Conservation (phyloP, 2,888 invertebrate genomes). For the Erebia ligea region DNA sequence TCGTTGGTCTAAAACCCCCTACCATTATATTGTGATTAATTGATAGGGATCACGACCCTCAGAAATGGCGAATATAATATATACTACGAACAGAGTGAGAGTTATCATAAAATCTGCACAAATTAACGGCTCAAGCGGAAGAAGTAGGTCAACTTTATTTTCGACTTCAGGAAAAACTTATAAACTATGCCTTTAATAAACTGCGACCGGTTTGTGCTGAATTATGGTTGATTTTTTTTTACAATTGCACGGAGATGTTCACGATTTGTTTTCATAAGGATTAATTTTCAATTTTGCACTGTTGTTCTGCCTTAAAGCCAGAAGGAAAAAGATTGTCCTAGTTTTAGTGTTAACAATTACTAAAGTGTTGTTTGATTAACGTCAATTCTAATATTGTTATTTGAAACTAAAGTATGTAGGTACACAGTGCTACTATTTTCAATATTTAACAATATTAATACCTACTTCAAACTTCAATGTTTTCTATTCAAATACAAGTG, state of each 20-base stretch:
- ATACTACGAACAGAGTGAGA: too few species aligned
- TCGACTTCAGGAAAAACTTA: background rate
- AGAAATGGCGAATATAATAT: too few species aligned
- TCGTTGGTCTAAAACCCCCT: too few species aligned
- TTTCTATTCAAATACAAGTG: too few species aligned
- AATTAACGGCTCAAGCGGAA: background rate
- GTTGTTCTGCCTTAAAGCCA: conserved; percentile 8
- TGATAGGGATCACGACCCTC: too few species aligned
- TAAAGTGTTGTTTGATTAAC: background rate
- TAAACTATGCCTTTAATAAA: conserved; percentile 7
- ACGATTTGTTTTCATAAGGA: too few species aligned
- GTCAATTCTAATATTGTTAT: background rate
- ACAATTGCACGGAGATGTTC: background rate
- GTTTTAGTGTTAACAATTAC: conserved; percentile 1
- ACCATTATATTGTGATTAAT: too few species aligned
- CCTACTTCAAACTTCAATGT: too few species aligned
- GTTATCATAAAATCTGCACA: background rate
- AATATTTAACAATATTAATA: too few species aligned
- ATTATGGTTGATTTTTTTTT: too few species aligned
- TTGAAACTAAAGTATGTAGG: background rate
- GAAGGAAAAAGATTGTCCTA: conserved; percentile 2
- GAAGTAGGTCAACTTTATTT: conserved; percentile 12
- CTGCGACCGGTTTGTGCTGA: background rate
- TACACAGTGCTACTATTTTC: too few species aligned
- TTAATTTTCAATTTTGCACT: conserved; percentile 7